phyloP scores from a whole-genome alignment of 2,113 vertebrate species.

The Okapia johnstoni region DNA sequence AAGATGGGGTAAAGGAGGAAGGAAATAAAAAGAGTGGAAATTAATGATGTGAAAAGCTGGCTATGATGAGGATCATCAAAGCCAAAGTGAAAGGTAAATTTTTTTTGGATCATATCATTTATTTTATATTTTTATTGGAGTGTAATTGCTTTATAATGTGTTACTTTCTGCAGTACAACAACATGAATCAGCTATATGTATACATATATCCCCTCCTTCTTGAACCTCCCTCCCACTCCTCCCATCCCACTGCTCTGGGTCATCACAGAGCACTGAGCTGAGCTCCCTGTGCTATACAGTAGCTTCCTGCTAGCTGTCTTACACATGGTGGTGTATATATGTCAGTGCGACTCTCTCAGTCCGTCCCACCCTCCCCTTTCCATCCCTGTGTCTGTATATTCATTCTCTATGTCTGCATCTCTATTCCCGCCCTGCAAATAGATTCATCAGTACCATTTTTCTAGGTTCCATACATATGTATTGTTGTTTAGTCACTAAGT shows the following conservation, averaged over 20 bases:
- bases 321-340: not conserved
- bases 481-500: not conserved
- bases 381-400: not conserved
- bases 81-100: not conserved
- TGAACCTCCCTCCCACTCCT: not conserved
- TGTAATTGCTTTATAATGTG: not conserved
- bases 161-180: not conserved
- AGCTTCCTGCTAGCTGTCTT: not conserved
- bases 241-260: not conserved
- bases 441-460: not conserved
- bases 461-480: not conserved
- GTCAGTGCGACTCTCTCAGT: not conserved
- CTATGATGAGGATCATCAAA: not conserved
- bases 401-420: not conserved
- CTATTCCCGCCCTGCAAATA: not conserved
- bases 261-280: not conserved
- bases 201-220: not conserved
- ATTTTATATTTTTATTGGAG: not conserved
- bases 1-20: not conserved
- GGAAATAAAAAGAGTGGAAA: not conserved
- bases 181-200: not conserved
- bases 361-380: not conserved
- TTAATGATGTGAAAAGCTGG: not conserved
- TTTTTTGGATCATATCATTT: not conserved
- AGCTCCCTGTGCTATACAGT: not conserved